Base-by-base conservation (phyloP, 2,797 vertebrate genomes). In the Harpagifer antarcticus region DNA sequence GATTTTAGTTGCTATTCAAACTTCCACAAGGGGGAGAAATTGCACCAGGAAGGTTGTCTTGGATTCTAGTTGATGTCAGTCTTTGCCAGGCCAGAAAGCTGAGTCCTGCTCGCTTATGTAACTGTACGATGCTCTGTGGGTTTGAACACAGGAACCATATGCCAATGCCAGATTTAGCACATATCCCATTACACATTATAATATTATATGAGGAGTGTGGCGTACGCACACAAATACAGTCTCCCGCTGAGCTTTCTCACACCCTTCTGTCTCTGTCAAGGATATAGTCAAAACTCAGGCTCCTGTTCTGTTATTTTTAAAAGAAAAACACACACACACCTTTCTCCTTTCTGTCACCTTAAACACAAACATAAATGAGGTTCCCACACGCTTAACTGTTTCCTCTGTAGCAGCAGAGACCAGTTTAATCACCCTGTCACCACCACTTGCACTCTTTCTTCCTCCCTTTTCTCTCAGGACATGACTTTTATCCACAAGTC, bases 21-120 rank as follows among this genome's bases (percentile, higher is more conserved):
- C 44, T 48, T 78, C 85, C 89, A 88, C 75, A 31, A 84, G 88
- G 76, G 79, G 87, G 84, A 86, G 84, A 63, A 68, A 60, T 70
- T 54, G 53, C 52, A 73, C 68, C 20, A 20, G 1, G 42, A 8
- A 66, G 20, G 10, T 6, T 42, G 27, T 23, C 23, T 55, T n/a
- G 1, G 1, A 42, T 20, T 70, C 4, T 23, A 17, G 40, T 56
- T 54, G 45, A 31, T 65, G 44, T 27, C 16, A 37, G 49, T 8
- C 40, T 42, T 12, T 49, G 3, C 48, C 31, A 48, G 67, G 5
- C 14, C 49, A 58, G 33, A 62, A 57, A 68, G 23, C 50, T 2
- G n/a, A 59, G 53, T 43, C 55, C 48, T 74, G 44, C 37, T 54
- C 17, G 50, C 70, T 87, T 86, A 76, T 55, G 68, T 78, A 88